Evolutionary conservation across 2,113 vertebrate species (phyloP).

Genomic region (Bubo scandiacus): DNA sequence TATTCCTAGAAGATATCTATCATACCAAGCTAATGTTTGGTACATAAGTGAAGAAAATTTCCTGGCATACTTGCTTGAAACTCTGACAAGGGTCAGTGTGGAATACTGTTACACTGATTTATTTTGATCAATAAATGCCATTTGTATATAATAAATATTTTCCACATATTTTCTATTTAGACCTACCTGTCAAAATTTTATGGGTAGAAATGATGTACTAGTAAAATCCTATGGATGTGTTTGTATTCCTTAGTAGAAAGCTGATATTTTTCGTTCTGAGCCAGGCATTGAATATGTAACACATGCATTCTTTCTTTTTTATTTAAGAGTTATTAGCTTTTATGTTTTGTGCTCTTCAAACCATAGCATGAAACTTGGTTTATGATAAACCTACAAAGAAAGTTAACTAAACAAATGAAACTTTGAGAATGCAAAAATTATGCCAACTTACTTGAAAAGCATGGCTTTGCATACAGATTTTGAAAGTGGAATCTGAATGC

Average conservation of each 20-base stretch:
- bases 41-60: neutral
- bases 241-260: neutral
- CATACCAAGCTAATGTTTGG: neutral
- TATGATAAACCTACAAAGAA: neutral
- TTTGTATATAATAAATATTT: neutral
- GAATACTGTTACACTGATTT: neutral
- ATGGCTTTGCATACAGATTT: conserved; percentile 37
- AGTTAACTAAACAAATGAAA: neutral
- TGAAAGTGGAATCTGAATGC: conserved; percentile 29
- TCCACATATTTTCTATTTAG: neutral
- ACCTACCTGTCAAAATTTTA: neutral
- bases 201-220: neutral
- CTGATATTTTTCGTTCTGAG: neutral
- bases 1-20: neutral
- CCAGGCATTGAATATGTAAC: neutral
- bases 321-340: neutral
- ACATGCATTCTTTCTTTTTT: neutral
- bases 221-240: neutral
- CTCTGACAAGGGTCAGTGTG: neutral
- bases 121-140: neutral
- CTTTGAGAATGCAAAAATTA: neutral
- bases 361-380: neutral
- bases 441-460: conserved; percentile 13
- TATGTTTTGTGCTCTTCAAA: neutral
- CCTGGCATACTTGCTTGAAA: neutral